These are phyloP conservation scores for Sycophila texana DNA, from an alignment of 2,888 invertebrate genomes.

Conservation along the genomic window DNA sequence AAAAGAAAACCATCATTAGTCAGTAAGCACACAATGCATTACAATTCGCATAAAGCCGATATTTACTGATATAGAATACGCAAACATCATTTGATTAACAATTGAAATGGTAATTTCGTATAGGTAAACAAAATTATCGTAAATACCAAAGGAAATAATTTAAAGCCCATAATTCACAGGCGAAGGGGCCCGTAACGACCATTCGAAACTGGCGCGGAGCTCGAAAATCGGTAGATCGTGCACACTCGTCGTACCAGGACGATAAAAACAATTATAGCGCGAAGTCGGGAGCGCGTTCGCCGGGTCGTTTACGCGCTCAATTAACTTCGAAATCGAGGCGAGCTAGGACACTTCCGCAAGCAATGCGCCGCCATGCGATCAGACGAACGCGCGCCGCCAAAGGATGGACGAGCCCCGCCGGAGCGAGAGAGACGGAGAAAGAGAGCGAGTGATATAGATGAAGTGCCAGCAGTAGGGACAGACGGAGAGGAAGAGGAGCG, in stretches of 20 bases:
- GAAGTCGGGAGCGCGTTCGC: constrained; percentile 15
- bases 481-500: background rate
- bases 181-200: background rate
- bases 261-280: constrained; percentile 37
- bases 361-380: constrained; percentile 5
- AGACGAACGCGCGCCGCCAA: background rate
- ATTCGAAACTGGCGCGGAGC: background rate
- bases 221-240: constrained; percentile 8
- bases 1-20: no score
- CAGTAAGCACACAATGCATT: no score
- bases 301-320: constrained; percentile 38
- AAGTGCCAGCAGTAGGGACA: background rate
- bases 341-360: constrained; percentile 22
- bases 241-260: background rate
- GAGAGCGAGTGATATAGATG: background rate
- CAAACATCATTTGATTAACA: no score
- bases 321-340: constrained; percentile 45
- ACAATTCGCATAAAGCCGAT: no score
- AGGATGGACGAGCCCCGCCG: background rate
- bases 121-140: no score
- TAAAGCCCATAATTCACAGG: background rate
- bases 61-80: no score
- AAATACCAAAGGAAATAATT: no score
- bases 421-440: background rate
- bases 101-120: no score